Conservation (phyloP, 2,113 vertebrate species). For the Eubucco bourcierii region DNA sequence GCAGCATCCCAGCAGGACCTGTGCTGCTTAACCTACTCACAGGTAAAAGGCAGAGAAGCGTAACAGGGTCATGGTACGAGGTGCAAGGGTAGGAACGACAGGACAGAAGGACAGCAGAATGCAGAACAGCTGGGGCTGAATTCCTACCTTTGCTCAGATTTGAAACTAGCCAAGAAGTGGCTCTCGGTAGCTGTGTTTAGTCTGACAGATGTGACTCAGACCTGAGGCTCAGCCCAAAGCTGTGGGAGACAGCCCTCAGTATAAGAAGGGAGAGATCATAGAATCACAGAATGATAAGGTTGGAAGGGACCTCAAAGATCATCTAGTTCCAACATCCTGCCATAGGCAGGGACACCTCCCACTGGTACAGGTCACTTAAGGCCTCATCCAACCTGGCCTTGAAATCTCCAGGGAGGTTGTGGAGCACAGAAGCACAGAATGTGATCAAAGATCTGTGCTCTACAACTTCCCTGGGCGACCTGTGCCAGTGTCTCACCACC, state of each 20-base stretch:
- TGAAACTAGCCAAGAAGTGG: not conserved
- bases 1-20: fast-evolving
- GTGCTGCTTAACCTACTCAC: fast-evolving
- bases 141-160: not conserved
- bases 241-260: fast-evolving
- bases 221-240: not conserved
- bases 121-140: not conserved
- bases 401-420: too few species aligned
- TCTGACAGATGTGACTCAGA: too few species aligned
- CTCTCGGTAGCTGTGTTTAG: not conserved
- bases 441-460: too few species aligned
- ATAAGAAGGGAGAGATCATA: not conserved
- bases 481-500: too few species aligned
- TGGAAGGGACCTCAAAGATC: too few species aligned
- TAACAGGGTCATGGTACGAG: fast-evolving
- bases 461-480: too few species aligned
- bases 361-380: too few species aligned
- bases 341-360: too few species aligned
- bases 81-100: not conserved
- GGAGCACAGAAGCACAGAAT: too few species aligned
- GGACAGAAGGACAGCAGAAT: not conserved
- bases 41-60: not conserved
- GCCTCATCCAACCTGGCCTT: too few species aligned
- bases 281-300: too few species aligned
- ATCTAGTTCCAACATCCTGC: too few species aligned